These are phyloP conservation scores for Actinia tenebrosa DNA, from an alignment of 64 coral and sea anemone species.

Conservation along the genomic window DNA sequence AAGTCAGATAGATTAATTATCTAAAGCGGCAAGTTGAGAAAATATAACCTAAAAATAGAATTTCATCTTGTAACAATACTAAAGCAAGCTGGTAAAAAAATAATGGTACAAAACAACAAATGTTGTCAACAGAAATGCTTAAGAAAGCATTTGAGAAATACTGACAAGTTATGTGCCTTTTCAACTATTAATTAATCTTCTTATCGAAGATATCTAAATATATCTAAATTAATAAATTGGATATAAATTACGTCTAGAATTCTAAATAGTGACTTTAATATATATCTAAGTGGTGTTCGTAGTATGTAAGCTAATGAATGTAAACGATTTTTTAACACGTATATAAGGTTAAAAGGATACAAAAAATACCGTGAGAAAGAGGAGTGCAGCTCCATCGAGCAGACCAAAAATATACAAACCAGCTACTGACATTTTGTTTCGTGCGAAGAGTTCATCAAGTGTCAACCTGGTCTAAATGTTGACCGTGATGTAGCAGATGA, in stretches of 20 bases:
- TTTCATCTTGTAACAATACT: no score
- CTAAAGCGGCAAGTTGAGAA: conserved; percentile 24
- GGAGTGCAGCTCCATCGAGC: conserved; percentile 71
- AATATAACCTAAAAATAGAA: background rate
- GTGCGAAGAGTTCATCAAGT: background rate
- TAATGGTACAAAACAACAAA: no score
- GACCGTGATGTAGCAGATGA: background rate
- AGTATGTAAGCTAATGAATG: background rate
- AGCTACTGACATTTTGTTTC: conserved; percentile 74
- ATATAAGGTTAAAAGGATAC: conserved; percentile 74
- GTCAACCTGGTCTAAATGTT: background rate
- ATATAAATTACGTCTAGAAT: no score
- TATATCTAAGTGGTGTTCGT: no score
- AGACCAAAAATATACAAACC: conserved; percentile 84
- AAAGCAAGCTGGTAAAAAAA: no score
- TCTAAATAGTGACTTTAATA: background rate
- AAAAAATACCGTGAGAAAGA: conserved; percentile 97
- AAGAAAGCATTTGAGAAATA: no score
- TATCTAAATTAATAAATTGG: no score
- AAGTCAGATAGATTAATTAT: conserved; percentile 98
- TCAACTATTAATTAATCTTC: no score
- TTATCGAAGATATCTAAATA: no score
- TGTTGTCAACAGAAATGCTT: no score
- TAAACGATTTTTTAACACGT: background rate
- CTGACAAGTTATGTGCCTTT: no score